Evolutionary conservation across 2,888 invertebrate species (phyloP), one percentile per base, ranked within the genome.

Genomic region (Drosophila testacea): DNA sequence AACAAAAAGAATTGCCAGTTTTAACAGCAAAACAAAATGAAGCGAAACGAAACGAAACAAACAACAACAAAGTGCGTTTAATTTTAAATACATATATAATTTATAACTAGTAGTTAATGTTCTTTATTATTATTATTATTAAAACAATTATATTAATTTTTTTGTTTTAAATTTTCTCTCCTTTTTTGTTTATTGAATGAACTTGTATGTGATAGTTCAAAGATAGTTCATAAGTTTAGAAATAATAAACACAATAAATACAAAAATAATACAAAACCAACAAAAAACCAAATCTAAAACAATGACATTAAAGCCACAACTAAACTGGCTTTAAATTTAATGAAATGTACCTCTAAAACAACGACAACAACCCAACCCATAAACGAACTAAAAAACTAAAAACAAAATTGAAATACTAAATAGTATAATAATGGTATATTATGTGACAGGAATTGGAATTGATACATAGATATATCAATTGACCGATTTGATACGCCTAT

Each of bases 141-240:
- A 61, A 27, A 39, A 22, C 22, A 22, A 47, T 55, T 48, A 22
- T 55, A 22, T 61, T 56, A 16, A 34, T 47, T 48, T 70, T 60
- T 63, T 57, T 60, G 27, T 56, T 71, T 55, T 44, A 7, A 16
- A 46, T 1, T 52, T 11, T 47, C 36, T 73, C 68, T 62, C 62
- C 59, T 42, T 47, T 22, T 66, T 66, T 80, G 67, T 64, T 77
- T 74, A 65, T 54, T 69, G 48, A 82, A 79, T 87, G 88, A 87
- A 88, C 87, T 88, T 88, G 73, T 83, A 89, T 89, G 91, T 90
- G 90, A 87, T 91, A 83, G 91, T 90, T 90, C 82, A 90, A 84
- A 89, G 88, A 88, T 89, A 87, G 88, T 71, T 70, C 5, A 4
- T 88, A 87, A 78, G 73, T 47, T 47, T 82, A 82, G 69, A 11